Evolutionary conservation across 2,113 vertebrate genomes (phyloP).

Genomic region (Nannobrachium achirus): DNA sequence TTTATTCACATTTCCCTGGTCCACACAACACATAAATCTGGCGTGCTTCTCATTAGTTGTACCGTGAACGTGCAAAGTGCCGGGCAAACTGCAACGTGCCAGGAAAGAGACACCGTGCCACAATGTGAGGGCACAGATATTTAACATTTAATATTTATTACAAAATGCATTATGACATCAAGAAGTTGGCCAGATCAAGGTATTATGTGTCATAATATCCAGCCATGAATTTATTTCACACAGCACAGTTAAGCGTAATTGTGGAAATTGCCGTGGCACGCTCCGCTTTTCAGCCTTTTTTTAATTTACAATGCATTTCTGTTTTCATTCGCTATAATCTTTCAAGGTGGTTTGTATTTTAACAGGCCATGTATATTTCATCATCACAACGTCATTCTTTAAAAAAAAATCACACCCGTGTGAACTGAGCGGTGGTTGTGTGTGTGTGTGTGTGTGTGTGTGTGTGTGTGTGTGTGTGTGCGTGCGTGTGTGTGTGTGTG

Average conservation of each 20-base stretch:
- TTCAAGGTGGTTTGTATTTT: not conserved
- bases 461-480: not conserved
- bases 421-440: too few relatives aligned
- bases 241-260: too few relatives aligned
- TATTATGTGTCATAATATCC: not conserved
- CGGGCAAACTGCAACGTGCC: slow-evolving; percentile 14
- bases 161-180: not conserved
- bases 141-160: too few relatives aligned
- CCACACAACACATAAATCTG: not conserved
- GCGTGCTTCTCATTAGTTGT: slow-evolving; percentile 27
- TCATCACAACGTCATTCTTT: slow-evolving; percentile 19
- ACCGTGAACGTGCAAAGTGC: slow-evolving; percentile 22
- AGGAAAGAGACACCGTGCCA: slow-evolving; percentile 24
- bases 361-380: slow-evolving; percentile 5
- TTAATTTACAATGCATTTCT: too few relatives aligned
- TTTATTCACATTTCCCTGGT: too few relatives aligned
- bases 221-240: not conserved
- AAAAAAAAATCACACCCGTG: slow-evolving; percentile 13
- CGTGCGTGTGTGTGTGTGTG: slow-evolving; percentile 5
- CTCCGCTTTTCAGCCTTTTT: too few relatives aligned
- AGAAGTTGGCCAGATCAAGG: not conserved
- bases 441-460: slow-evolving; percentile 11
- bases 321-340: too few relatives aligned
- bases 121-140: not conserved
- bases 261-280: too few relatives aligned